These are phyloP conservation scores for Anhinga rufa DNA, from an alignment of 2,113 vertebrate species.

Conservation along the genomic window DNA sequence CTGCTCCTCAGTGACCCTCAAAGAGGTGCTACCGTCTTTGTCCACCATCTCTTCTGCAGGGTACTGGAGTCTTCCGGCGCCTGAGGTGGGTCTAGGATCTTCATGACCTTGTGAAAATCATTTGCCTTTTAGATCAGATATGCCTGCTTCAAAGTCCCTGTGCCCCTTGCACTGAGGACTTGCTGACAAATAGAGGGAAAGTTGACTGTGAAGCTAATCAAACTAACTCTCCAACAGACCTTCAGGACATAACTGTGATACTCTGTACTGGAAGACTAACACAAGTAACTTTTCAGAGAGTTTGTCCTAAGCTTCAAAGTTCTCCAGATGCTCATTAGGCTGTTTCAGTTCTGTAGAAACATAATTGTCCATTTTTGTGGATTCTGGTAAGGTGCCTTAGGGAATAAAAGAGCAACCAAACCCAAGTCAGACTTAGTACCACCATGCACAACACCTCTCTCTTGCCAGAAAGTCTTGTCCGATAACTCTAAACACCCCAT, in stretches of 20 bases:
- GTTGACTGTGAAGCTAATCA: not conserved
- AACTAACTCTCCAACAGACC: not conserved
- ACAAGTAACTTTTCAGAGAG: not conserved
- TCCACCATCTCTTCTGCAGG: not conserved
- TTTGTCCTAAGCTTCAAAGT: not conserved
- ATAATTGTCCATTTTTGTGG: not conserved
- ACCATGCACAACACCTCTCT: not conserved
- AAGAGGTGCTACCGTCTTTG: not conserved
- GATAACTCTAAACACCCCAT: not conserved
- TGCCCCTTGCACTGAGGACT: not conserved
- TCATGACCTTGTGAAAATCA: not conserved
- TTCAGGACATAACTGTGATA: not conserved
- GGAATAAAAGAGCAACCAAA: not conserved
- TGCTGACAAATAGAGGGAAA: not conserved
- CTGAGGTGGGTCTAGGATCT: not conserved
- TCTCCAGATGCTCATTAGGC: not conserved
- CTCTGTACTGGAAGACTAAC: not conserved
- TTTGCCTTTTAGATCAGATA: not conserved
- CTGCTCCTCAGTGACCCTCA: not conserved
- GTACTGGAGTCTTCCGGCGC: not conserved
- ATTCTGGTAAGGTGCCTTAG: not conserved
- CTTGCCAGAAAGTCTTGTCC: rapidly evolving
- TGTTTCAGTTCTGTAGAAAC: not conserved
- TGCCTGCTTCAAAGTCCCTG: not conserved
- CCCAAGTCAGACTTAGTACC: not conserved